Evolutionary conservation across 2,113 vertebrate genomes (phyloP).

Genomic region (Phylloscopus trochiloides): DNA sequence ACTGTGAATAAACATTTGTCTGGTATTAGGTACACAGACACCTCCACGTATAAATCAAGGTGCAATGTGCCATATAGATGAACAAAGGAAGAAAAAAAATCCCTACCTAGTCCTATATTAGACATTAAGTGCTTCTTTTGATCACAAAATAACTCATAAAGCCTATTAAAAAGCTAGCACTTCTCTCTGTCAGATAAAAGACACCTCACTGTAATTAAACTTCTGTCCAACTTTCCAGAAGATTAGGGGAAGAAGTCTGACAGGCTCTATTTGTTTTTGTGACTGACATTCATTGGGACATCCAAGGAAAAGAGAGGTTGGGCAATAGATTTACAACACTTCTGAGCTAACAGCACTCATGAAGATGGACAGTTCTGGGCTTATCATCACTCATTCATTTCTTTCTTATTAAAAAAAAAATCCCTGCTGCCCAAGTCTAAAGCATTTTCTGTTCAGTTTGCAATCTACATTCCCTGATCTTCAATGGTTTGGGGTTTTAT

Average conservation of each 20-base stretch:
- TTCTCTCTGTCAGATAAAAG: slow-evolving; percentile 56
- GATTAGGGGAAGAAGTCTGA: background rate
- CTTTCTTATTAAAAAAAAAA: background rate
- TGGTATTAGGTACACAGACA: background rate
- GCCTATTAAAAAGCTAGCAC: slow-evolving; percentile 15
- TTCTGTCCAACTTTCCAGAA: slow-evolving; percentile 16
- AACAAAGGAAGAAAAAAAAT: background rate
- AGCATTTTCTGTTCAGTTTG: background rate
- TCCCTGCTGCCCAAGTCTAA: background rate
- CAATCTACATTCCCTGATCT: background rate
- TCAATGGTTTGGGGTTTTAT: background rate
- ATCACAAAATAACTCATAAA: slow-evolving; percentile 62
- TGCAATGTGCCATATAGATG: background rate
- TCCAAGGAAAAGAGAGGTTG: background rate
- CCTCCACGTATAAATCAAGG: slow-evolving; percentile 30
- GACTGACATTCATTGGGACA: background rate
- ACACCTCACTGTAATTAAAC: slow-evolving; percentile 37
- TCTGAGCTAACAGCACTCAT: background rate
- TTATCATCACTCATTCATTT: background rate
- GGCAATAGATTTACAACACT: background rate
- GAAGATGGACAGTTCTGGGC: background rate
- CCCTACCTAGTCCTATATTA: slow-evolving; percentile 23
- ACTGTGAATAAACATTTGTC: slow-evolving; percentile 39
- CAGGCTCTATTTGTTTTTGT: slow-evolving; percentile 6
- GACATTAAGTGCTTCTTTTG: slow-evolving; percentile 59